phyloP scores from a whole-genome alignment of 1,140 invertebrate genomes.

The Vanessa tameamea region DNA sequence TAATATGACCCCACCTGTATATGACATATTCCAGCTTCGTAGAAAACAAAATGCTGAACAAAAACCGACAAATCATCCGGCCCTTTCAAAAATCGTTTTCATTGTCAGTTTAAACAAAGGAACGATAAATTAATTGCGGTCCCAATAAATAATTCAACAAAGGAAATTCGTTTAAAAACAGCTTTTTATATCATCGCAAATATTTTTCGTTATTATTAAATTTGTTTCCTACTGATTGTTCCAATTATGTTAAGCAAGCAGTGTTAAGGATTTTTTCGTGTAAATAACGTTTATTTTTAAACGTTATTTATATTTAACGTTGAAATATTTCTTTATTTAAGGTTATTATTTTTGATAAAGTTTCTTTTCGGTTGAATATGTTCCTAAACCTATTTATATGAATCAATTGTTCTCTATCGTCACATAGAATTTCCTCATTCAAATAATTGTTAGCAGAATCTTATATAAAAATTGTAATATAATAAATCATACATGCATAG shows the following conservation, averaged over 20 bases:
- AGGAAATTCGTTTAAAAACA: constrained; percentile 18
- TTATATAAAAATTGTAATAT: too few relatives aligned
- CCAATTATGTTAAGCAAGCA: constrained; percentile 3
- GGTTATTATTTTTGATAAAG: neutral
- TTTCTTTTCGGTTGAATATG: neutral
- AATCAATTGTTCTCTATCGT: too few relatives aligned
- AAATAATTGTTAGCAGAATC: too few relatives aligned
- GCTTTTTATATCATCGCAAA: constrained; percentile 1
- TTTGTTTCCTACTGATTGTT: constrained; percentile 17
- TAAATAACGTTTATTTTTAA: neutral
- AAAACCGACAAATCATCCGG: constrained; percentile 31
- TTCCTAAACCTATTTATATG: too few relatives aligned
- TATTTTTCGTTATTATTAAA: constrained; percentile 20
- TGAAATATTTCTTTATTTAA: neutral
- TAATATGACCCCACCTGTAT: neutral
- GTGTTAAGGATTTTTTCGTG: neutral
- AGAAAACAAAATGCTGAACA: constrained; percentile 32
- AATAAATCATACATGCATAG: too few relatives aligned
- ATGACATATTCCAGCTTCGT: neutral
- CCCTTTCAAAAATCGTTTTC: constrained; percentile 32
- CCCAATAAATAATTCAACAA: constrained; percentile 37
- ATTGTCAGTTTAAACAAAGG: constrained; percentile 37
- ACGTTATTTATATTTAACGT: neutral
- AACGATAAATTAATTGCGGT: constrained; percentile 35
- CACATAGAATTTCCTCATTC: too few relatives aligned